Conservation (phyloP, 2,797 vertebrate species). For the Hyperoplus lanceolatus region DNA sequence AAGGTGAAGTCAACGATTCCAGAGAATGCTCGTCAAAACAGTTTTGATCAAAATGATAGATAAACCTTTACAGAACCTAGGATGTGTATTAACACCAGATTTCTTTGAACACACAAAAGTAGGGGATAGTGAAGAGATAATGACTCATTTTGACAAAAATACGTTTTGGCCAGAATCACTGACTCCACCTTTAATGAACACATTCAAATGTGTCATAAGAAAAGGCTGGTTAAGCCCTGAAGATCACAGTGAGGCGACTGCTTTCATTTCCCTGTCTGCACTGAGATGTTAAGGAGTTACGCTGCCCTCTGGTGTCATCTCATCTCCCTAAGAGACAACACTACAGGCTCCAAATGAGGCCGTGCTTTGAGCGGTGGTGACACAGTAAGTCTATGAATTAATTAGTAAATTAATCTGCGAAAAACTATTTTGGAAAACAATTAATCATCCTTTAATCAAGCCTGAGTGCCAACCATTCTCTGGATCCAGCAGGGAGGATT, state of each 20-base stretch:
- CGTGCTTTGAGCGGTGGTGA: not conserved
- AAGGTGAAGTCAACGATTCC: too few species aligned
- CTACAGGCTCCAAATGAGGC: not conserved
- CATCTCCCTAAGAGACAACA: not conserved
- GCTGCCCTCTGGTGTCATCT: conserved; percentile 63
- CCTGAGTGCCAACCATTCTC: not conserved
- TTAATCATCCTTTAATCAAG: not conserved
- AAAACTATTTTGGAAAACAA: not conserved
- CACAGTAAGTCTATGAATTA: not conserved
- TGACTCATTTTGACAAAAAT: too few species aligned
- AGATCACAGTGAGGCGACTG: not conserved
- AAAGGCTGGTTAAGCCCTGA: not conserved
- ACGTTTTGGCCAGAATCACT: too few species aligned
- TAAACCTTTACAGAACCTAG: too few species aligned
- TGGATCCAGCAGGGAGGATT: not conserved
- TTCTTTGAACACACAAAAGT: too few species aligned
- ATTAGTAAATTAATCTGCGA: not conserved
- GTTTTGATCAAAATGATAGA: too few species aligned
- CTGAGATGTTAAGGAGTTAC: not conserved
- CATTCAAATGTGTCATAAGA: not conserved
- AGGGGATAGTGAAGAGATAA: too few species aligned
- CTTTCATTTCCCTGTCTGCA: not conserved
- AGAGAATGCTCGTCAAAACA: too few species aligned
- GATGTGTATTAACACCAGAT: too few species aligned
- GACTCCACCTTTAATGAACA: not conserved